Conservation (phyloP, 1,140 invertebrate genomes). For the Lordiphosa mommai region DNA sequence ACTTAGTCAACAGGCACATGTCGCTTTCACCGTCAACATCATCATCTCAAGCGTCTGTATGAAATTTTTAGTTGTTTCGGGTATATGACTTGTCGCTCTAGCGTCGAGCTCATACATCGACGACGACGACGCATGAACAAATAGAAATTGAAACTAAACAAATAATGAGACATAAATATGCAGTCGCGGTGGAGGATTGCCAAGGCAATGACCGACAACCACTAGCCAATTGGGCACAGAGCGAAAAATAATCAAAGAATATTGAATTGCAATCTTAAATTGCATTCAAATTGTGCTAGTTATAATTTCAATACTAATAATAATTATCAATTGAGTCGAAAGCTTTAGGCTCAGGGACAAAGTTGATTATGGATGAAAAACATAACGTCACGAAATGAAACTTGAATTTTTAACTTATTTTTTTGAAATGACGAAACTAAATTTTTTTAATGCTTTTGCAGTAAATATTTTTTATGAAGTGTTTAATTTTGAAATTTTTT, state of each 20-base stretch:
- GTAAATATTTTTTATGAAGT: no score
- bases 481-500: no score
- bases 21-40: constrained; percentile 39
- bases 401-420: no score
- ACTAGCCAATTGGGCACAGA: constrained; percentile 1
- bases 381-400: no score
- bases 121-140: constrained; percentile 26
- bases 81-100: constrained; percentile 37
- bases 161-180: constrained; percentile 76
- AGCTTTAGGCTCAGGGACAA: no score
- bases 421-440: no score
- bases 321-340: no score
- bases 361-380: no score
- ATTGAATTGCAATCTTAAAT: background rate
- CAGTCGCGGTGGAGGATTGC: constrained; percentile 31
- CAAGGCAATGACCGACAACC: constrained; percentile 25
- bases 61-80: constrained; percentile 33
- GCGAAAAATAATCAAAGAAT: constrained; percentile 7
- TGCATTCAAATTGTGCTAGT: background rate
- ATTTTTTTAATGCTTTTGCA: no score
- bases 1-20: constrained; percentile 13
- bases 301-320: background rate
- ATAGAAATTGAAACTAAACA: constrained; percentile 72
- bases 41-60: constrained; percentile 51
- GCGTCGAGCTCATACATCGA: constrained; percentile 12